Percentiles rank a stretch among this genome's conserved stretches.
phyloP scores from a whole-genome alignment of 2,888 invertebrate genomes.

The Endomychus coccineus region DNA sequence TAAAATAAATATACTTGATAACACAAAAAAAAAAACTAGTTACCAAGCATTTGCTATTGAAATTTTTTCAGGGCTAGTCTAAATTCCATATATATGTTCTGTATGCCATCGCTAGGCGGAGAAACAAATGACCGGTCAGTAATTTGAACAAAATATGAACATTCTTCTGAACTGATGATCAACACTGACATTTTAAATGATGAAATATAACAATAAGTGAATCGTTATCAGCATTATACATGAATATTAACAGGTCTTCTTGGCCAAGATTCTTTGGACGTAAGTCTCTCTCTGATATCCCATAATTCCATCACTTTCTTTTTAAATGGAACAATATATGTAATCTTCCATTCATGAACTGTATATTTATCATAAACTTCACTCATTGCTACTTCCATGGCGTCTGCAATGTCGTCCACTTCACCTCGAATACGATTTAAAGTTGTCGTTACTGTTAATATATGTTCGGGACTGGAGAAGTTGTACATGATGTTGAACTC shows the following conservation, averaged over 20 bases:
- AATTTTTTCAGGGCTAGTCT: too few species aligned
- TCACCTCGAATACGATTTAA: slow-evolving; percentile 53
- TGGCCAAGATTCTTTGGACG: slow-evolving; percentile 47
- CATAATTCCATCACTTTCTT: slow-evolving; percentile 46
- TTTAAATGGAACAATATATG: slow-evolving; percentile 45
- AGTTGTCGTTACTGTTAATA: slow-evolving; percentile 54
- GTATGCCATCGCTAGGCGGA: too few species aligned
- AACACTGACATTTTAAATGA: too few species aligned
- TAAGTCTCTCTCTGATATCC: slow-evolving; percentile 44
- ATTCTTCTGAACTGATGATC: too few species aligned
- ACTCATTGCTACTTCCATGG: slow-evolving; percentile 49
- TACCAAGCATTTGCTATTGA: too few species aligned
- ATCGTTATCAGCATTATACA: slow-evolving; percentile 25
- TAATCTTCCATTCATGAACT: slow-evolving; percentile 57
- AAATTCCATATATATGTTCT: too few species aligned
- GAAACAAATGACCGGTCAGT: too few species aligned
- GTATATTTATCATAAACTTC: slow-evolving; percentile 55
- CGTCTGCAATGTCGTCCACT: slow-evolving; percentile 47
- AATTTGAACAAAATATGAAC: too few species aligned
- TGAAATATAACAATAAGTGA: slow-evolving; percentile 6
- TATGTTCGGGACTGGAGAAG: slow-evolving; percentile 56
- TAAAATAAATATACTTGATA: too few species aligned
- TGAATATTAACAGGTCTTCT: too few species aligned
- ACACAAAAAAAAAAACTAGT: too few species aligned
- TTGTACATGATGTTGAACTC: slow-evolving; percentile 58